Base-by-base conservation (phyloP, 2,888 invertebrate genomes). In the Euproctis similis region DNA sequence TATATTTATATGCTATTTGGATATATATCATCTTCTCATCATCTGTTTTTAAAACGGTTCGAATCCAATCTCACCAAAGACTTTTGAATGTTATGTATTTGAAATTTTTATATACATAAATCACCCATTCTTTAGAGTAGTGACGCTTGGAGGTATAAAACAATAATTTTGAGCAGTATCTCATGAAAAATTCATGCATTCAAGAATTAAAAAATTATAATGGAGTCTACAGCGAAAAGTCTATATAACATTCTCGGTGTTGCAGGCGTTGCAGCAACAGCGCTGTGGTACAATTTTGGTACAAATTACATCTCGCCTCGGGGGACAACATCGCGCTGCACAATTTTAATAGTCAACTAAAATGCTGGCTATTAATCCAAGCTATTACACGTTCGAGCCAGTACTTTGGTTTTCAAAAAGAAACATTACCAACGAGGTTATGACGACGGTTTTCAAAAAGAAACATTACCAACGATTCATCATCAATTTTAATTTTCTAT, bases 261-360 rank as follows among this genome's bases (percentile, higher is more conserved):
- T n/a, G n/a, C n/a, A n/a, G n/a, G n/a, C n/a, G n/a, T n/a, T n/a
- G n/a, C n/a, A n/a, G n/a, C 38, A 37, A 47, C 31, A 19, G 33
- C 32, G 30, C 17, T 30, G 28, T 34, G 46, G 35, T 38, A 27
- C 4, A 36, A 32, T 41, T 52, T 51, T 49, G 49, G 47, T 13
- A 39, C 41, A 52, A 52, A 52, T 52, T 40, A 36, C 40, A n/a
- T n/a, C 20, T 36, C 45, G 47, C 52, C 39, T 31, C 45, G 25
- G 52, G 52, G 47, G 41, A 38, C 36, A n/a, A n/a, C n/a, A 14
- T 28, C 21, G 31, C 30, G 14, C 28, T 18, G 19, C 31, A 31
- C 28, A 30, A 35, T 48, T 44, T 48, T 44, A 50, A 48, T 26
- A 27, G 23, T 18, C 24, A 19, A 26, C 31, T 32, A 42, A 48